phyloP scores from a whole-genome alignment of 2,113 vertebrate genomes.

The Galeopterus variegatus region DNA sequence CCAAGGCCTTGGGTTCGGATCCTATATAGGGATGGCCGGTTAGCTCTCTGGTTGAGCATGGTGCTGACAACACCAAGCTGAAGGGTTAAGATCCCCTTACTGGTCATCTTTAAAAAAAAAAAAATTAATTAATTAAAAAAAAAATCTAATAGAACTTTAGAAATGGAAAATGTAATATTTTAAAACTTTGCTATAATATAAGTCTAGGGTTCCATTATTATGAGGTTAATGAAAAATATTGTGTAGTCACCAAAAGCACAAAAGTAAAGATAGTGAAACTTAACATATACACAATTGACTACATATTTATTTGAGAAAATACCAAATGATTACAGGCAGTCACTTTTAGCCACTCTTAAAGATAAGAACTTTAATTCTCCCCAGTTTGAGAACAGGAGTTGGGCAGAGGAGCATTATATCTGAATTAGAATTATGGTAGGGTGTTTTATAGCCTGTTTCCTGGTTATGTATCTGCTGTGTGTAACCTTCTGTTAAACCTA shows the following conservation, averaged over 20 bases:
- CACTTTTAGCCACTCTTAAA: not conserved
- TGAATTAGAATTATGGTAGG: not conserved
- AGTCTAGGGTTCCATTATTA: not conserved
- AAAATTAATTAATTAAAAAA: not conserved
- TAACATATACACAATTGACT: not conserved
- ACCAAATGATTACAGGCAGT: not conserved
- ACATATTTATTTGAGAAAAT: not conserved
- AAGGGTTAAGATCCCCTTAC: too few species aligned
- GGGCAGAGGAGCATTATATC: not conserved
- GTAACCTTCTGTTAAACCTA: not conserved
- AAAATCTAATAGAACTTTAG: not conserved
- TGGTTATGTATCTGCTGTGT: not conserved
- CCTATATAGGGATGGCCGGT: too few species aligned
- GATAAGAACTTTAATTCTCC: not conserved
- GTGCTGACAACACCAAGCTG: too few species aligned
- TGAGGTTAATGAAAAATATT: not conserved
- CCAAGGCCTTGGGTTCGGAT: too few species aligned
- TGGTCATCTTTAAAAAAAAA: too few species aligned
- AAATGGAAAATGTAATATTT: not conserved
- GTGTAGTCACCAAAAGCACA: not conserved
- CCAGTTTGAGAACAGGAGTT: not conserved
- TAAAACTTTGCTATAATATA: not conserved
- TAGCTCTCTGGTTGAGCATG: too few species aligned
- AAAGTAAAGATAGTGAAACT: not conserved
- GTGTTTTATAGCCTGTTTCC: not conserved